Evolutionary conservation across 35 echinoderm and acorn worm genomes (phyloP), one percentile per base, ranked within the genome.

Genomic region (Ophioderma brevispina): DNA sequence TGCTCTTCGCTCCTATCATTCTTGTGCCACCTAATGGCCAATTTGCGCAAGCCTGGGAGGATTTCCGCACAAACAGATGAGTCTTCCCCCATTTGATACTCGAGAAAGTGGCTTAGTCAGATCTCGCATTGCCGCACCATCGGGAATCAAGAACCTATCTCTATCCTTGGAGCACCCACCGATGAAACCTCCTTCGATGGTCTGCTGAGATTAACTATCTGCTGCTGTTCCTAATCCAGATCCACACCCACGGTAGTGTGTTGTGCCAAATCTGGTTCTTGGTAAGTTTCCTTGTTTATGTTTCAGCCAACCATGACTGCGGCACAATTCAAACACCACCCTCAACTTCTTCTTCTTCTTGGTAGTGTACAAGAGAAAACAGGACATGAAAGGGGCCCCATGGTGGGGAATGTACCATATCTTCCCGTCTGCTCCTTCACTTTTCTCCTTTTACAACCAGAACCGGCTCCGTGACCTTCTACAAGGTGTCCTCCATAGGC

Each of bases 371-470:
- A n/a, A n/a, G n/a, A n/a, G n/a, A n/a, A n/a, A n/a, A n/a, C n/a
- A n/a, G n/a, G n/a, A 25, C 33, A 38, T n/a, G 37, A 39, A 75
- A 31, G 40, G 55, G 1, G 43, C 75, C 17, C 70, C 86, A 32
- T 88, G 86, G 35, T 88, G 86, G 1, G 84, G 91, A 42, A 92
- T 92, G 76, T 92, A 92, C 38, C 84, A 89, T 23, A 43, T 41
- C 23, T 1, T 30, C 35, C 32, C 81, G n/a, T 40, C 36, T 52
- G 43, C 35, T 11, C 35, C n/a, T n/a, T n/a, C n/a, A n/a, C n/a
- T n/a, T 52, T 21, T 52, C 33, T 39, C 40, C 82, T 37, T 87
- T 39, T 37, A 41, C 11, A 21, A 89, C 86, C 34, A 28, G 36
- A 52, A 84, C 92, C 13, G 81, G n/a, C n/a, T n/a, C n/a, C 76